Evolutionary conservation across 2,888 invertebrate species (phyloP), one percentile per base, ranked within the genome.

Genomic region (Caenorhabditis sp.): DNA sequence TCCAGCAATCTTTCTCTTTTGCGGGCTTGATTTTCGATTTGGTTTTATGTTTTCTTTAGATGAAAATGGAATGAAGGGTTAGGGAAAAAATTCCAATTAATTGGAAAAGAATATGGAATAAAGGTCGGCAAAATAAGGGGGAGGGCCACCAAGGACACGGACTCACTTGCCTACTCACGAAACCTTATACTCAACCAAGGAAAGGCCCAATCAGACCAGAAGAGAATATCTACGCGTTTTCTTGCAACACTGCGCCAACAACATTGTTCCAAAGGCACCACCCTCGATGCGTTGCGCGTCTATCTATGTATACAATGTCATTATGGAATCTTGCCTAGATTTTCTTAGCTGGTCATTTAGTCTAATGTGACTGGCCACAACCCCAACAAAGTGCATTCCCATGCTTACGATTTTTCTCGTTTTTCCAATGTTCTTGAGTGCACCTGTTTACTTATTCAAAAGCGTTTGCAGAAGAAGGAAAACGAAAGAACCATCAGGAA

Each of bases 71-170:
- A 4, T 1, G 3, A 20, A 47, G 18, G 20, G 18, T 2, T 9
- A 40, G 13, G 47, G 51, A 50, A 64, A 72, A 72, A 64, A 61
- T 67, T 67, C 65, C 65, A 67, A 76, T 76, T 76, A 76, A 76
- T 76, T 76, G 76, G 67, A 76, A 61, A 51, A 60, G 65, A 65
- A 74, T 74, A 74, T 50, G 50, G 60, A 37, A 76, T 76, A 64
- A 74, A 67, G 67, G n/a, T n/a, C n/a, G n/a, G n/a, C n/a, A n/a
- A n/a, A 61, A 44, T 32, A 9, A 37, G 60, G 32, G 32, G 26
- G 50, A 32, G 24, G 50, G 20, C 58, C 44, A 20, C 40, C 44
- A 32, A 32, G 32, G 32, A 32, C 32, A 32, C 32, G 32, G 32
- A 32, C 32, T 32, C 32, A 32, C 32, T 32, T 32, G n/a, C n/a